Conservation (phyloP, 2,113 vertebrate species). For the Catagonus wagneri region DNA sequence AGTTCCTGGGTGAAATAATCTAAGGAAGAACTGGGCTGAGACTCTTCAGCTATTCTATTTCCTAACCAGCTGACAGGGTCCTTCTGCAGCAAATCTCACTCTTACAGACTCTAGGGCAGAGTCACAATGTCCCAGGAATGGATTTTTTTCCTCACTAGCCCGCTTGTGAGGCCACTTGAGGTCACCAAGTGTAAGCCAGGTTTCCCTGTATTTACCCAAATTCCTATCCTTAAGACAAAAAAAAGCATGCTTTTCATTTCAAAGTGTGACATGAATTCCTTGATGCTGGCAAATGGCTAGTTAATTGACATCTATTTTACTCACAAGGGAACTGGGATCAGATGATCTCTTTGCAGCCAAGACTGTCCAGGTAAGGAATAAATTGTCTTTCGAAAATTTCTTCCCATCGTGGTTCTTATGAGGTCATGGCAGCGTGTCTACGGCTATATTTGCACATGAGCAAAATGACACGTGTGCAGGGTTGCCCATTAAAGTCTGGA, state of each 20-base stretch:
- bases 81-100: constrained; percentile 47
- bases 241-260: constrained; percentile 44
- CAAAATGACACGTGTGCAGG: not conserved
- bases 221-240: constrained; percentile 18
- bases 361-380: constrained; percentile 48
- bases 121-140: constrained; percentile 65
- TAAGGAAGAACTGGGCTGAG: not conserved
- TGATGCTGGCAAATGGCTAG: not conserved
- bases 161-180: constrained; percentile 63
- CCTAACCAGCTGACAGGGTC: not conserved
- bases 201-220: constrained; percentile 16
- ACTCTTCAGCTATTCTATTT: not conserved
- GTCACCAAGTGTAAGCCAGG: not conserved
- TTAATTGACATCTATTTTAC: constrained; percentile 53
- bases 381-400: constrained; percentile 55
- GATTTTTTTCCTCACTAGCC: constrained; percentile 13
- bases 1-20: not conserved
- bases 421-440: constrained; percentile 29
- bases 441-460: constrained; percentile 23
- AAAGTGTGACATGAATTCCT: constrained; percentile 32
- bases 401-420: constrained; percentile 30
- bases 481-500: constrained; percentile 12
- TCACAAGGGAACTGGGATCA: not conserved
- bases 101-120: constrained; percentile 62
- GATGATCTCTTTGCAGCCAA: constrained; percentile 22